Conservation (phyloP, 2,888 invertebrate genomes). For the Drosophila mimica region DNA sequence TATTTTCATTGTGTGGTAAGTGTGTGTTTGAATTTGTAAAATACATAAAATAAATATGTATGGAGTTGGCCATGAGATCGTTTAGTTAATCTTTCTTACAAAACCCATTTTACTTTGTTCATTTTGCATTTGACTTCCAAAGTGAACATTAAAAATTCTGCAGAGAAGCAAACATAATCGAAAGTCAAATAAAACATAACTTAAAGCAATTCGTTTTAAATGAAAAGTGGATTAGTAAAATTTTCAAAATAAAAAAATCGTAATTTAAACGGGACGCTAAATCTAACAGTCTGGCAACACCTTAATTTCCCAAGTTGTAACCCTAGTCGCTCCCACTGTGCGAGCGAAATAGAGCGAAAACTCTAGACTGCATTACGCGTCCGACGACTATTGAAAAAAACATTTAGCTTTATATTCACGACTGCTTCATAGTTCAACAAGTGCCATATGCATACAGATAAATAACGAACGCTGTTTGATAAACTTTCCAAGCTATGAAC, state of each 20-base stretch:
- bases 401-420: background rate
- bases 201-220: constrained; percentile 2
- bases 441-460: background rate
- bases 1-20: constrained; percentile 49
- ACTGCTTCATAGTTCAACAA: background rate
- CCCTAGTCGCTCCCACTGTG: background rate
- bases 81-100: background rate
- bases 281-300: background rate
- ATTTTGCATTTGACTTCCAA: constrained; percentile 47
- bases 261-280: background rate
- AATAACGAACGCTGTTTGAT: background rate
- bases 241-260: background rate
- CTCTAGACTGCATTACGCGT: constrained; percentile 19
- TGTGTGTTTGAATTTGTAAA: constrained; percentile 18
- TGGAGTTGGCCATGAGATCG: constrained; percentile 37
- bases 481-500: background rate
- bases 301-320: constrained; percentile 15
- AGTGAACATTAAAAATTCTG: constrained; percentile 32
- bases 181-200: constrained; percentile 10
- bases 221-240: constrained; percentile 42
- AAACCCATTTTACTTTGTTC: constrained; percentile 7
- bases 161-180: constrained; percentile 6
- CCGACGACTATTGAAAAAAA: background rate
- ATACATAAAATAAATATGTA: constrained; percentile 12
- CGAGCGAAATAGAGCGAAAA: constrained; percentile 23